Percentiles rank a stretch among this genome's conserved stretches.
phyloP scores from a whole-genome alignment of 2,888 invertebrate species.

The Seira ritae region DNA sequence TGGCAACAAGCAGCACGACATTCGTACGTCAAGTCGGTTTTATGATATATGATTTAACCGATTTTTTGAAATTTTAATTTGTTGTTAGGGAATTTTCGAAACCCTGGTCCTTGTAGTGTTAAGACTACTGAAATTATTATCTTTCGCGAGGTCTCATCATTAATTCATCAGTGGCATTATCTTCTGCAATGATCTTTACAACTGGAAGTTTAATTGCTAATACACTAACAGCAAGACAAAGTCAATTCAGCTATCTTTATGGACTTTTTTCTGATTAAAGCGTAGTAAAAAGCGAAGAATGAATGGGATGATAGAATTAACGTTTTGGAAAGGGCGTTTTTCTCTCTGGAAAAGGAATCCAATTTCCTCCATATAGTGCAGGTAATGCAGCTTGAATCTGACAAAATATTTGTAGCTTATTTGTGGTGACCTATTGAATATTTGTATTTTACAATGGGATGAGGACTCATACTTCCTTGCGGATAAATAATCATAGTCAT shows the following conservation, averaged over 20 bases:
- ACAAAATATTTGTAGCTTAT: not conserved
- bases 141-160: not conserved
- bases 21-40: too few relatives aligned
- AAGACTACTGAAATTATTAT: not conserved
- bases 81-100: too few relatives aligned
- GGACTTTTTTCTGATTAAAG: not conserved
- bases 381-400: not conserved
- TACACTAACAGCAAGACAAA: not conserved
- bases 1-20: too few relatives aligned
- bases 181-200: not conserved
- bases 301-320: not conserved
- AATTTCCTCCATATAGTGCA: slow-evolving; percentile 26
- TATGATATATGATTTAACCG: too few relatives aligned
- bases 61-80: too few relatives aligned
- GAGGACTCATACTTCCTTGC: not conserved
- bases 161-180: not conserved
- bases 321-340: slow-evolving; percentile 18
- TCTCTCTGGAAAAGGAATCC: slow-evolving; percentile 16
- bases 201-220: not conserved
- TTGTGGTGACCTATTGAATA: too few relatives aligned
- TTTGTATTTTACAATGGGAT: too few relatives aligned
- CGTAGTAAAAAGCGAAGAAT: not conserved
- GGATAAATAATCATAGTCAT: not conserved
- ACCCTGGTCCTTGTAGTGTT: not conserved
- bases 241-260: not conserved